Evolutionary conservation across 2,888 invertebrate genomes (phyloP).

Genomic region (Andricus quercusramuli): DNA sequence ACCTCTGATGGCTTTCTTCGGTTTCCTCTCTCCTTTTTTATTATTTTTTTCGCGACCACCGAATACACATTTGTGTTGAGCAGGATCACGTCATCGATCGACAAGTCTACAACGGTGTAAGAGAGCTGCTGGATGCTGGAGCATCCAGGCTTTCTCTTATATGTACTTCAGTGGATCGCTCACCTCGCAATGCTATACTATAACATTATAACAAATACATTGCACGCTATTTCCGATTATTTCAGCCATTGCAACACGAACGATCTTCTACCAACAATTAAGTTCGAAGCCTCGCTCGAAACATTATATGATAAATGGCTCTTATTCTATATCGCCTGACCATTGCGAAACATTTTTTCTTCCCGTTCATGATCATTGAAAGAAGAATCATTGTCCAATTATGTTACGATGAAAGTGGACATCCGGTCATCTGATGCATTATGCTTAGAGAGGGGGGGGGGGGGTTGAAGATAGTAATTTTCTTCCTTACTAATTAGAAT

Average conservation of each 20-base stretch:
- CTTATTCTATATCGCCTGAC: neutral
- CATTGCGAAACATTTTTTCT: neutral
- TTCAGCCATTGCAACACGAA: constrained; percentile 29
- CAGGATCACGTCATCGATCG: constrained; percentile 66
- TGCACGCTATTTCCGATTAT: constrained; percentile 1
- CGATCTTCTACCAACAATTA: constrained; percentile 28
- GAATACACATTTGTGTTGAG: constrained; percentile 38
- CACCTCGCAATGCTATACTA: neutral
- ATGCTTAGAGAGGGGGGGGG: neutral
- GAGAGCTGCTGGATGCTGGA: constrained; percentile 12
- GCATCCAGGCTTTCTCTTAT: constrained; percentile 26
- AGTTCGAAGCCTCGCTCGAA: neutral
- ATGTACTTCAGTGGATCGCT: neutral
- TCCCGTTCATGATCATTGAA: neutral
- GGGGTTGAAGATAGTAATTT: neutral
- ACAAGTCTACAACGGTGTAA: constrained; percentile 56
- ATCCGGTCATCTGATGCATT: neutral
- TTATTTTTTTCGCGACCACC: neutral
- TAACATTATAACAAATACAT: neutral
- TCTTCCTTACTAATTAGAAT: constrained; percentile 15
- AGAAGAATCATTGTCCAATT: neutral
- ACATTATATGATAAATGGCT: neutral
- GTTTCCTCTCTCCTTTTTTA: constrained; percentile 1
- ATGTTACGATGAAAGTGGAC: neutral
- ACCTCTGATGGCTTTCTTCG: constrained; percentile 8